Percentiles rank a stretch among this genome's conserved stretches.
phyloP scores from a whole-genome alignment of 2,888 invertebrate species.

The Pterobdella sp. region DNA sequence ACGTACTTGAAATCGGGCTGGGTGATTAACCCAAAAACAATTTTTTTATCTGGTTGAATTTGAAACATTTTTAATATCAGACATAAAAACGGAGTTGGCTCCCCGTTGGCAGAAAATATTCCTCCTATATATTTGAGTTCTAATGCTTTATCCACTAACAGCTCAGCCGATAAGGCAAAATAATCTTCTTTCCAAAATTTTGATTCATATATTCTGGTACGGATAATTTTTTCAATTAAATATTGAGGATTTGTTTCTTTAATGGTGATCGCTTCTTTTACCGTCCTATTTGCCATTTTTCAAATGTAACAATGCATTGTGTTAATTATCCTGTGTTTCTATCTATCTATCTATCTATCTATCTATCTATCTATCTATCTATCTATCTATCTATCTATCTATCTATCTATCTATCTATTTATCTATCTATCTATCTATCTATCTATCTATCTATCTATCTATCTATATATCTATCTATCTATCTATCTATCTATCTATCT shows the following conservation, averaged over 20 bases:
- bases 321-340: too few species aligned
- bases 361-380: too few species aligned
- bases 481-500: too few species aligned
- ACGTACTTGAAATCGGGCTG: constrained; percentile 99
- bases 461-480: too few species aligned
- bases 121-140: constrained; percentile 86
- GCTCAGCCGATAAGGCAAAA: constrained; percentile 84
- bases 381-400: too few species aligned
- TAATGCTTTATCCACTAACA: constrained; percentile 97
- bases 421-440: too few species aligned
- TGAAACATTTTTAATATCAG: constrained; percentile 92
- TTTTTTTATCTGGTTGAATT: constrained; percentile 98
- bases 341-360: too few species aligned
- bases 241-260: constrained; percentile 99
- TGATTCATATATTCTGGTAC: constrained; percentile 93
- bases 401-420: too few species aligned
- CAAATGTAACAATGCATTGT: too few species aligned
- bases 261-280: constrained; percentile 93
- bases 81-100: constrained; percentile 91
- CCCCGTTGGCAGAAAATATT: constrained; percentile 92
- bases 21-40: constrained; percentile 95
- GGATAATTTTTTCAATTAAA: constrained; percentile 93
- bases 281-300: constrained; percentile 93
- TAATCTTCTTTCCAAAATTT: constrained; percentile 99
- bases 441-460: too few species aligned